Percentiles rank a stretch among this genome's conserved stretches.
Conservation (phyloP, 1,140 invertebrate species). For the Sesamia nonagrioides region DNA sequence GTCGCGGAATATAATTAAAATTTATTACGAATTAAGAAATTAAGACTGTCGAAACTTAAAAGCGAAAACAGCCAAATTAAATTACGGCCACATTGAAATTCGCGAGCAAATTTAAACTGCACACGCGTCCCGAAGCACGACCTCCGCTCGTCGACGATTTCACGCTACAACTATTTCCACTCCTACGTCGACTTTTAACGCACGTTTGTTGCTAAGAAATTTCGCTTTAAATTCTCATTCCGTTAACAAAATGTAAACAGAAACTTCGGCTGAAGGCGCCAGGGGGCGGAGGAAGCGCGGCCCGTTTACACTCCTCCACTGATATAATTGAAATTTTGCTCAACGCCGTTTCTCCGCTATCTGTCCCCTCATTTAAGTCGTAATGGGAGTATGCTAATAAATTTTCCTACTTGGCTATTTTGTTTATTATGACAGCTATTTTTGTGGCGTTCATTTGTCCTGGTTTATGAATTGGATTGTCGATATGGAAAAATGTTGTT, state of each 20-base stretch:
- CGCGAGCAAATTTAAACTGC: constrained; percentile 15
- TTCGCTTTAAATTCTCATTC: constrained; percentile 81
- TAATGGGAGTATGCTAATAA: constrained; percentile 72
- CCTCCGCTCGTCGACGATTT: constrained; percentile 62
- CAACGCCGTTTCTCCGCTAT: constrained; percentile 66
- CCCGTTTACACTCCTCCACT: constrained; percentile 63
- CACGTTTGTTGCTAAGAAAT: constrained; percentile 79
- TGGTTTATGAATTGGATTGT: constrained; percentile 36
- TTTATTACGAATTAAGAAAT: constrained; percentile 15
- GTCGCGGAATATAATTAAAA: neutral
- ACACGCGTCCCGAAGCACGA: constrained; percentile 25
- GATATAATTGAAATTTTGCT: constrained; percentile 83
- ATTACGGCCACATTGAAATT: constrained; percentile 48
- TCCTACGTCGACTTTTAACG: constrained; percentile 64
- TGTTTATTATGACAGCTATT: constrained; percentile 40
- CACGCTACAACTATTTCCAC: constrained; percentile 62
- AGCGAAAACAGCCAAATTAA: constrained; percentile 22
- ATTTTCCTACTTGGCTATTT: constrained; percentile 57
- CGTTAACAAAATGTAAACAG: constrained; percentile 84
- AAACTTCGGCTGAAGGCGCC: constrained; percentile 64
- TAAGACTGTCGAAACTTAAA: constrained; percentile 9
- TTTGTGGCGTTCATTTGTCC: constrained; percentile 39
- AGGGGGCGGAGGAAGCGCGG: constrained; percentile 60
- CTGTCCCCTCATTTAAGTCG: constrained; percentile 74
- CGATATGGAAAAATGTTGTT: constrained; percentile 16